Conservation (phyloP, 2,888 invertebrate genomes). For the Pogonocherus hispidulus region DNA sequence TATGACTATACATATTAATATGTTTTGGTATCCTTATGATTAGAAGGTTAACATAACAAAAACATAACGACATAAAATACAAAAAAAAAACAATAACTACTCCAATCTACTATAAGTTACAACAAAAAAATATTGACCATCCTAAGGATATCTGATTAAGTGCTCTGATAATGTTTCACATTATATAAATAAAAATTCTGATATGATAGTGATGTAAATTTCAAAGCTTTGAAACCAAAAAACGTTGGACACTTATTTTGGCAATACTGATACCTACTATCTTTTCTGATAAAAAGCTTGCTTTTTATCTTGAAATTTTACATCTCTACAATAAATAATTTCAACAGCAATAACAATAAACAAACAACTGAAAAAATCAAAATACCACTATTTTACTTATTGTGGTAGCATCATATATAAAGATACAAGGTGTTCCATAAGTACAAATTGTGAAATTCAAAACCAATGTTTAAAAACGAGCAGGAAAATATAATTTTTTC, state of each 20-base stretch:
- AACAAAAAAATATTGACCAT: slow-evolving; percentile 22
- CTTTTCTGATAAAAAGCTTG: not conserved
- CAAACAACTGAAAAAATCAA: not conserved
- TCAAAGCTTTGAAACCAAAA: not conserved
- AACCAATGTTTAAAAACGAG: too few species aligned
- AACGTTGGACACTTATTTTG: not conserved
- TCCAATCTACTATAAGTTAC: slow-evolving; percentile 26
- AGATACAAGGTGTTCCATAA: not conserved
- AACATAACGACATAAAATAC: slow-evolving; percentile 53
- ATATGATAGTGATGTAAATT: slow-evolving; percentile 13
- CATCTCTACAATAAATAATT: not conserved
- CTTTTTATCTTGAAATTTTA: not conserved
- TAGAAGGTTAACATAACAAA: slow-evolving; percentile 55
- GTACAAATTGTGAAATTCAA: too few species aligned
- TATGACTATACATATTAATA: slow-evolving; percentile 45
- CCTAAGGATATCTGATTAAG: slow-evolving; percentile 19
- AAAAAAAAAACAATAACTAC: slow-evolving; percentile 37
- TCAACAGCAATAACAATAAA: not conserved
- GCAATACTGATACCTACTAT: not conserved
- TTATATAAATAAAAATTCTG: not conserved
- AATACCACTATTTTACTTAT: not conserved
- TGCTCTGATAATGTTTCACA: not conserved
- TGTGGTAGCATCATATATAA: not conserved
- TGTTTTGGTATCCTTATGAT: slow-evolving; percentile 55
- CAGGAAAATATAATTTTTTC: too few species aligned